Evolutionary conservation across 2,113 vertebrate species (phyloP).

Genomic region (Lucifuga dentata): DNA sequence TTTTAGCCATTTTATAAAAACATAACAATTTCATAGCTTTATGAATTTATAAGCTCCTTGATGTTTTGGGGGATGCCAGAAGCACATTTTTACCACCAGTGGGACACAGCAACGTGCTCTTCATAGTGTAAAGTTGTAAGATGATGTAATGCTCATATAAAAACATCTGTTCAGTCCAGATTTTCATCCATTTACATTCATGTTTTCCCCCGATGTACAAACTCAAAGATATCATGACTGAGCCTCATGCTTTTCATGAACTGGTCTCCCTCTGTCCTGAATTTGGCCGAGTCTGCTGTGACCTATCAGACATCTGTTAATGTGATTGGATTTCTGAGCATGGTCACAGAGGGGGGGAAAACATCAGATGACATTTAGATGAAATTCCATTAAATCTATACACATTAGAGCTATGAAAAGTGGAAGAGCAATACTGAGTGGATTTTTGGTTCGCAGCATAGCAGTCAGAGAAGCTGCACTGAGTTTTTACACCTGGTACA

Average conservation of each 20-base stretch:
- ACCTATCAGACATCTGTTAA: constrained; percentile 74
- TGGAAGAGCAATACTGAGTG: constrained; percentile 31
- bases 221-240: constrained; percentile 38
- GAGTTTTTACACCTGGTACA: neutral
- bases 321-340: constrained; percentile 70
- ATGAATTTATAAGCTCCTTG: neutral
- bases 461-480: neutral
- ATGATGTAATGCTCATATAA: constrained; percentile 14
- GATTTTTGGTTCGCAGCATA: constrained; percentile 50
- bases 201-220: constrained; percentile 30
- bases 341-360: constrained; percentile 37
- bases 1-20: constrained; percentile 12
- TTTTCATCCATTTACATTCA: constrained; percentile 29
- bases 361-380: constrained; percentile 73
- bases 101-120: constrained; percentile 27
- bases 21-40: neutral
- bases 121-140: constrained; percentile 5
- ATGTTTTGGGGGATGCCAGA: neutral
- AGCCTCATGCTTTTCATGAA: constrained; percentile 42
- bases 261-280: constrained; percentile 49
- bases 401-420: constrained; percentile 58
- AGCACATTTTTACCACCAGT: constrained; percentile 47
- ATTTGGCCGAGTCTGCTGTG: constrained; percentile 54
- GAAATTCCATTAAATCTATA: constrained; percentile 70
- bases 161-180: constrained; percentile 3